Evolutionary conservation across 2,797 vertebrate species (phyloP).

Genomic region (Thamnophis elegans): DNA sequence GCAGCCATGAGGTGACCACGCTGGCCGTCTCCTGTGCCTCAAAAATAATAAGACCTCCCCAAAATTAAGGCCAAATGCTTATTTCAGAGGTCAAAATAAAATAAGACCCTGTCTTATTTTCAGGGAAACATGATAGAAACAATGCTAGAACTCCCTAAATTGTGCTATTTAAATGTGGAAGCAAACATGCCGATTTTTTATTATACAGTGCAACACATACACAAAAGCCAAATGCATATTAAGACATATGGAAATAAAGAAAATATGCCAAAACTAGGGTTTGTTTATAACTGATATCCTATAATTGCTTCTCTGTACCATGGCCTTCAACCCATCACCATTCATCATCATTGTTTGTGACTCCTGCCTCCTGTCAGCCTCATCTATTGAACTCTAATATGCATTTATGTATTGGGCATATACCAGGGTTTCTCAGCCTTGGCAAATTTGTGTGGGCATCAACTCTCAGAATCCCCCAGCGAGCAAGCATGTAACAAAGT

Average conservation of each 20-base stretch:
- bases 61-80: too few species aligned
- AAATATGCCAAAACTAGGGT: background rate
- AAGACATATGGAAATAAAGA: background rate
- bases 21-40: too few species aligned
- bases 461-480: background rate
- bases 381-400: background rate
- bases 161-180: background rate
- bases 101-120: too few species aligned
- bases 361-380: background rate
- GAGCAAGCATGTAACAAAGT: background rate
- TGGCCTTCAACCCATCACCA: background rate
- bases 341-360: background rate
- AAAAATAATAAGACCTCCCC: too few species aligned
- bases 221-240: background rate
- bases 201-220: background rate
- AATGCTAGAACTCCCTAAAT: background rate
- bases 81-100: too few species aligned
- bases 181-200: background rate
- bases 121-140: background rate
- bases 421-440: background rate
- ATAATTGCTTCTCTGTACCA: background rate
- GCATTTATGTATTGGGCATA: background rate
- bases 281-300: background rate
- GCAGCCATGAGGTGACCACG: too few species aligned
- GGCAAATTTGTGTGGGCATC: background rate